phyloP scores from a whole-genome alignment of 2,888 invertebrate genomes.

The Drosophila putrida region DNA sequence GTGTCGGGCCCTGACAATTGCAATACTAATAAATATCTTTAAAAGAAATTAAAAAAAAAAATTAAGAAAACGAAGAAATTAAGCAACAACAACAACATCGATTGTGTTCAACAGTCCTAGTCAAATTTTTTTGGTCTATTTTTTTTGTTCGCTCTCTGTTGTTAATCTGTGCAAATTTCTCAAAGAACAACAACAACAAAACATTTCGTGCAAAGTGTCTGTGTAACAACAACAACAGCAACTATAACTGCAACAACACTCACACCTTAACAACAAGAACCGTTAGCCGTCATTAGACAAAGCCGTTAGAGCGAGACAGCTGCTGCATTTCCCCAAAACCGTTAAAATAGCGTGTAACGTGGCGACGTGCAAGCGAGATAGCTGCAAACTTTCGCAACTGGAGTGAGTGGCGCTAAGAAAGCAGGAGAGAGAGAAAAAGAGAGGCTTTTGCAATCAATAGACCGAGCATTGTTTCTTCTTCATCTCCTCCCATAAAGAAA shows the following conservation, averaged over 20 bases:
- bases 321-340: conserved; percentile 7
- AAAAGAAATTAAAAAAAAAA: not conserved
- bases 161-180: conserved; percentile 15
- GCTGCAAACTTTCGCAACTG: conserved; percentile 16
- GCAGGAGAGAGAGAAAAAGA: conserved; percentile 29
- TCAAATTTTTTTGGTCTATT: conserved; percentile 22
- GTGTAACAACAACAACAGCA: conserved; percentile 27
- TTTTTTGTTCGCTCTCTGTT: conserved; percentile 19
- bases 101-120: conserved; percentile 36
- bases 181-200: conserved; percentile 29
- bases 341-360: conserved; percentile 15
- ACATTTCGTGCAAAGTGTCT: conserved; percentile 24
- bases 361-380: conserved; percentile 36
- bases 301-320: conserved; percentile 49
- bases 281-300: conserved; percentile 27
- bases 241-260: conserved; percentile 23
- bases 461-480: conserved; percentile 19
- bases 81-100: conserved; percentile 18
- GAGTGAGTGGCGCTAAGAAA: conserved; percentile 1
- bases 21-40: conserved; percentile 19
- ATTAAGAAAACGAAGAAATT: not conserved
- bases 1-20: conserved; percentile 34
- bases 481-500: not conserved
- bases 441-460: conserved; percentile 66
- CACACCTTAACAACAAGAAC: conserved; percentile 22